Percentiles rank a stretch among this genome's conserved stretches.
Conservation (phyloP, 1,140 invertebrate species). For the Drosophila rufa region DNA sequence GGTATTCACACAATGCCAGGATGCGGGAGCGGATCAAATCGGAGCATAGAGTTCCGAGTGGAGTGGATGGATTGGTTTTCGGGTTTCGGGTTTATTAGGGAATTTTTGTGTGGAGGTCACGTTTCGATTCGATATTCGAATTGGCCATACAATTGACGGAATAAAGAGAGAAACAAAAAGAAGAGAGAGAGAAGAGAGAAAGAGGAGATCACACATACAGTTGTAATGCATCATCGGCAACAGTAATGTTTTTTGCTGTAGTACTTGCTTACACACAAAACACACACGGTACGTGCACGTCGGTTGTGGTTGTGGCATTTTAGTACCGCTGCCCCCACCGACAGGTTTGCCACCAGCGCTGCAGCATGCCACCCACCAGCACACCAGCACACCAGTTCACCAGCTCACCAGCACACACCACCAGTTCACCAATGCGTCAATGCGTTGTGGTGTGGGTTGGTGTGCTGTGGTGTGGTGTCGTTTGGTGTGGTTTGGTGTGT, state of each 20-base stretch:
- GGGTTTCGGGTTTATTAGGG: constrained; percentile 7
- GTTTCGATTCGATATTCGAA: constrained; percentile 51
- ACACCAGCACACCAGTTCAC: not conserved
- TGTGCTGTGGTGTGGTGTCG: not conserved
- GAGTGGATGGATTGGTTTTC: constrained; percentile 14
- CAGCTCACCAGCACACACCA: not conserved
- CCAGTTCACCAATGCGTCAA: constrained; percentile 5
- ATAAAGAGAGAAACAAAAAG: constrained; percentile 84
- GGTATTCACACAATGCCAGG: constrained; percentile 34
- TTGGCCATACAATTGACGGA: constrained; percentile 70
- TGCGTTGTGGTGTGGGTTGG: not conserved
- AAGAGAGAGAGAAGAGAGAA: constrained; percentile 82
- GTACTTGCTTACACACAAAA: constrained; percentile 75
- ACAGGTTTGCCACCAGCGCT: constrained; percentile 47
- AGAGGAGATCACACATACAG: constrained; percentile 83
- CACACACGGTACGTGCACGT: constrained; percentile 75
- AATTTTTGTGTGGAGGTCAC: constrained; percentile 38
- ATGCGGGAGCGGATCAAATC: constrained; percentile 32
- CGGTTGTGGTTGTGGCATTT: constrained; percentile 51
- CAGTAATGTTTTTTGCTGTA: constrained; percentile 73
- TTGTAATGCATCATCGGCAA: constrained; percentile 81
- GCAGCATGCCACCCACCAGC: constrained; percentile 24
- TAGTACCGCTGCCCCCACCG: constrained; percentile 36
- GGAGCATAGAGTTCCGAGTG: constrained; percentile 25
- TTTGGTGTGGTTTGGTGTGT: constrained; percentile 1